Evolutionary conservation across 2,888 invertebrate species (phyloP), one percentile per base, ranked within the genome.

Genomic region (Caenorhabditis uteleia): DNA sequence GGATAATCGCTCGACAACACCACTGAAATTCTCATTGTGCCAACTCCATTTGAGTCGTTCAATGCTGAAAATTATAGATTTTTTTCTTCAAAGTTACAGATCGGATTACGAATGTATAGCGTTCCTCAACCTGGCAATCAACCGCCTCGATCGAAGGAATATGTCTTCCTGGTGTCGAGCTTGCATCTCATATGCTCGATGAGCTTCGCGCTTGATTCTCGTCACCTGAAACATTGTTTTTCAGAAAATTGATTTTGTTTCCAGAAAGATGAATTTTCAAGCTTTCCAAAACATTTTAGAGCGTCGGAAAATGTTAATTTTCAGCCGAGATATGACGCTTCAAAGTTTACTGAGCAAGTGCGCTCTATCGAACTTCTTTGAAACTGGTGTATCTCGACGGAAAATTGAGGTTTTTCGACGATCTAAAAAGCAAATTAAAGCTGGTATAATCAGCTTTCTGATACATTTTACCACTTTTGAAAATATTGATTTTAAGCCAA

Each of bases 81-180:
- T n/a, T 34, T 7, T n/a, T 20, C 23, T 14, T 3, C 21, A n/a
- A 14, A 42, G 10, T 4, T 34, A 5, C 10, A 20, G 25, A 3
- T 10, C 31, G 12, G 34, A 61, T 48, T 48, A 77, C 78, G 70
- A 68, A 16, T 61, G 16, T 16, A 73, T 67, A 4, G 75, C 75
- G 20, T 51, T 60, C 33, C 71, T 58, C 23, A 81, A 46, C 10
- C 75, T 46, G 7, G 59, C 55, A 45, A 80, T 78, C 21, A 81
- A 58, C 42, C 78, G 50, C 44, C 77, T 74, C 1, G 78, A 77
- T 53, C 80, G 48, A 6, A 78, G 47, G 33, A 74, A 73, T 31
- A 82, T 79, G 57, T 82, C 80, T 38, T 82, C 82, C 46, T 82
- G 82, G 51, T 75, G 79, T 44, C 80, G 65, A n/a, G 79, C 66